Evolutionary conservation across 2,888 invertebrate species (phyloP), one percentile per base, ranked within the genome.

Genomic region (Pollenia amentaria): DNA sequence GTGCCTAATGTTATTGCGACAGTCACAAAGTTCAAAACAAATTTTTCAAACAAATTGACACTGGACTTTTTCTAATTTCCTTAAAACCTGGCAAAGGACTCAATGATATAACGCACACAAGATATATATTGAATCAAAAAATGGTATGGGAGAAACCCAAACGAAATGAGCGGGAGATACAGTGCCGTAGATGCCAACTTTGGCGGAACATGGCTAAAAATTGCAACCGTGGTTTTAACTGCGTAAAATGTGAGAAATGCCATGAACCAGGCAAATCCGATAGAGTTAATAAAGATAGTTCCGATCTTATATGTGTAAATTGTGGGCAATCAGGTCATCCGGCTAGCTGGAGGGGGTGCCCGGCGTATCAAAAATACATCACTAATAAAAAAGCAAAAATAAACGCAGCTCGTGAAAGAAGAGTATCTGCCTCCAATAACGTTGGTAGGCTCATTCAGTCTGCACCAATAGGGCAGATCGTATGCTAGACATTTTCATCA

Each of bases 141-240:
- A 53, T 70, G 14, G 9, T 38, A 3, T 70, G 69, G 69, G 69
- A 70, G 8, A 70, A 53, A 29, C 69, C 69, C 1, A 70, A 53
- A n/a, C 2, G 40, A 11, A 53, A 40, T 1, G 8, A 70, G n/a
- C 2, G 40, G 1, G 76, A 64, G 4, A 21, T 51, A 42, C 76
- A 76, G n/a, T 76, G 76, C 16, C 42, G 38, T 7, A 38, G 76
- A 3, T 76, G 64, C 16, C 53, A 70, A 53, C 51, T n/a, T 10
- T 70, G 69, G 64, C 53, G 76, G 2, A 64, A 76, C 14, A 44
- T 64, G 4, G 38, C 76, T 11, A 76, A 65, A 42, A 76, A 75
- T 38, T 75, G 62, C 21, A 60, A 38, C n/a, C 4, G 11, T 11
- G 6, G 44, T 9, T 60, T 4, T 16, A 29, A 46, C 12, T 75